These are phyloP conservation scores for Phengaris alcon DNA, from an alignment of 2,888 invertebrate genomes.

Conservation along the genomic window DNA sequence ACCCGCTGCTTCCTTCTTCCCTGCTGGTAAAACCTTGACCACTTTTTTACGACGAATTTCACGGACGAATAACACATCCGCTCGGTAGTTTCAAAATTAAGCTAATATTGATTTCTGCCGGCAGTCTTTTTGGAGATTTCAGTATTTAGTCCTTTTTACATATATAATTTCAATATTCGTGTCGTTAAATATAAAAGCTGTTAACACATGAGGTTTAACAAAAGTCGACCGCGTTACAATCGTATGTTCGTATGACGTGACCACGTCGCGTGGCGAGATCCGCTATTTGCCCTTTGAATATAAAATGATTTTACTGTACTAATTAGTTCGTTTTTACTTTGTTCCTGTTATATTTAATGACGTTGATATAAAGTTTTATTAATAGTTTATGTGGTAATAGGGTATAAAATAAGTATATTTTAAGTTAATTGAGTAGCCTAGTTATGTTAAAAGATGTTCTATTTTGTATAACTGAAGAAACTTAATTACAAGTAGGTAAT, in stretches of 20 bases:
- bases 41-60: no score
- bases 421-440: no score
- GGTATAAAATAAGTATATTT: not conserved
- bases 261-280: slow-evolving; percentile 27
- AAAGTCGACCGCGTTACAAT: not conserved
- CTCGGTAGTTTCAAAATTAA: no score
- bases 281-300: slow-evolving; percentile 24
- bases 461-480: no score
- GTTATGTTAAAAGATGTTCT: no score
- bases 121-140: not conserved
- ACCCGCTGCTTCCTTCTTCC: no score
- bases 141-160: not conserved
- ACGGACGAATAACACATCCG: no score
- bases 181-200: not conserved
- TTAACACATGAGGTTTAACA: slow-evolving; percentile 16
- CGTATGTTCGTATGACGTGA: slow-evolving; percentile 21
- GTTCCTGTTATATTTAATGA: slow-evolving; percentile 1
- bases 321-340: slow-evolving; percentile 11
- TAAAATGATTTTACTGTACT: slow-evolving; percentile 17
- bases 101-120: not conserved
- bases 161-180: slow-evolving; percentile 10
- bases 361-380: no score
- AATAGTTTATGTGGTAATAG: no score
- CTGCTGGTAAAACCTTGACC: no score
- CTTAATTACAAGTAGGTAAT: no score